Conservation (phyloP, 2,797 vertebrate genomes). For the Labroides dimidiatus region DNA sequence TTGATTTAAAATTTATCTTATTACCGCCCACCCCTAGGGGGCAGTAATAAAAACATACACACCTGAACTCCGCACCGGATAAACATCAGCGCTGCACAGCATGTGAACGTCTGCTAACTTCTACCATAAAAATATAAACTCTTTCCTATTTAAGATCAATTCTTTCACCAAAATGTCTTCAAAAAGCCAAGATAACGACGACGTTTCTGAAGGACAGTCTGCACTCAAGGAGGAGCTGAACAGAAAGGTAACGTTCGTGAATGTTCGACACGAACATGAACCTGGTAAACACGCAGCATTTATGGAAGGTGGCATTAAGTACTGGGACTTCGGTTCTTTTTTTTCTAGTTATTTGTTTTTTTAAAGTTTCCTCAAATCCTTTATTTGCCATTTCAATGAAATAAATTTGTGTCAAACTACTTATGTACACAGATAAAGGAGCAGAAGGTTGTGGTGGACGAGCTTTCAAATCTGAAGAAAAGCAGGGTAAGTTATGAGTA, state of each 20-base stretch:
- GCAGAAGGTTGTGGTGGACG: slow-evolving; percentile 92
- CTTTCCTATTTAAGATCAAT: rapidly evolving
- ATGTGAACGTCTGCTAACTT: slow-evolving; percentile 9
- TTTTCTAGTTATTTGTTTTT: no score
- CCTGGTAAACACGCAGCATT: neutral
- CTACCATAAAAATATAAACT: neutral
- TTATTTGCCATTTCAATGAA: no score
- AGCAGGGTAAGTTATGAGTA: slow-evolving; percentile 83
- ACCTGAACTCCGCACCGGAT: slow-evolving; percentile 28
- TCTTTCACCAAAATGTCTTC: slow-evolving; percentile 69
- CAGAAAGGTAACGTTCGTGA: slow-evolving; percentile 72
- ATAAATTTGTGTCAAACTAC: no score
- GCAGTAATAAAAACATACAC: neutral
- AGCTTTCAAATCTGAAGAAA: slow-evolving; percentile 95
- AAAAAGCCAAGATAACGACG: slow-evolving; percentile 25
- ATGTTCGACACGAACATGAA: neutral
- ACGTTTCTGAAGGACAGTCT: slow-evolving; percentile 46
- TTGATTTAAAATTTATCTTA: no score
- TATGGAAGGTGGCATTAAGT: no score
- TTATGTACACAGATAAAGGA: slow-evolving; percentile 88
- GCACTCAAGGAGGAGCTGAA: slow-evolving; percentile 78
- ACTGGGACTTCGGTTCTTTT: no score
- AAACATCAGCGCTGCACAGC: neutral
- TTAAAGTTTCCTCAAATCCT: no score
- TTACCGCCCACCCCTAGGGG: slow-evolving; percentile 32